Percentiles rank a stretch among this genome's conserved stretches.
These are phyloP conservation scores for Anser cygnoides DNA, from an alignment of 2,113 vertebrate species.

Conservation along the genomic window DNA sequence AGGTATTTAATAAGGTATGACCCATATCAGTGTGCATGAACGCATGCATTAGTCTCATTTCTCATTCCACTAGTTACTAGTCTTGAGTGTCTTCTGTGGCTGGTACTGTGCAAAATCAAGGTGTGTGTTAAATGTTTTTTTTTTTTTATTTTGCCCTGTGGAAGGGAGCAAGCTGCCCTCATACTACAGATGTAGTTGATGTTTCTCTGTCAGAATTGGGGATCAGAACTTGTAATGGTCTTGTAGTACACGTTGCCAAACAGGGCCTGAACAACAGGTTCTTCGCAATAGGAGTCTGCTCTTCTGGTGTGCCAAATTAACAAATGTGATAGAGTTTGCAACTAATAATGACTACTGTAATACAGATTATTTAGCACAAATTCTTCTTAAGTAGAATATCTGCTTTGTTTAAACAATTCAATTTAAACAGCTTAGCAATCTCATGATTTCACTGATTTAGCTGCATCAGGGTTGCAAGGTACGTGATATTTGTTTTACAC, in stretches of 20 bases:
- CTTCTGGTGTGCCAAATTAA: background rate
- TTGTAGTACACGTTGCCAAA: background rate
- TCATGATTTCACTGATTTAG: background rate
- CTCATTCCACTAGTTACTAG: background rate
- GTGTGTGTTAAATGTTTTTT: background rate
- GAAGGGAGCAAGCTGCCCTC: background rate
- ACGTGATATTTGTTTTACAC: background rate
- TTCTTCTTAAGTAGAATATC: background rate
- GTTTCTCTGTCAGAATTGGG: background rate
- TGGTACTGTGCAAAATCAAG: background rate
- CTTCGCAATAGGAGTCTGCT: background rate
- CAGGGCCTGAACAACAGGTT: background rate
- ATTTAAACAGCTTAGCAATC: background rate
- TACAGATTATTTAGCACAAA: background rate
- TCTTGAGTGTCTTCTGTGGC: background rate
- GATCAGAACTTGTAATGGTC: background rate
- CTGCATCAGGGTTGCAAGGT: background rate
- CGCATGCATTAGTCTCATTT: background rate
- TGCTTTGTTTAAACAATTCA: background rate
- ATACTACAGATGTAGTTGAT: background rate
- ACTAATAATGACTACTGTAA: background rate
- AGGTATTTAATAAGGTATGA: slow-evolving; percentile 94
- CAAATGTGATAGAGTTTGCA: background rate
- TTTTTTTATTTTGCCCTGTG: background rate
- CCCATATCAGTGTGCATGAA: background rate